A percentile compares a stretch with the other conserved stretches of the same genome.
These are phyloP conservation scores for Bovichtus variegatus DNA, from an alignment of 2,797 vertebrate genomes.

Conservation along the genomic window DNA sequence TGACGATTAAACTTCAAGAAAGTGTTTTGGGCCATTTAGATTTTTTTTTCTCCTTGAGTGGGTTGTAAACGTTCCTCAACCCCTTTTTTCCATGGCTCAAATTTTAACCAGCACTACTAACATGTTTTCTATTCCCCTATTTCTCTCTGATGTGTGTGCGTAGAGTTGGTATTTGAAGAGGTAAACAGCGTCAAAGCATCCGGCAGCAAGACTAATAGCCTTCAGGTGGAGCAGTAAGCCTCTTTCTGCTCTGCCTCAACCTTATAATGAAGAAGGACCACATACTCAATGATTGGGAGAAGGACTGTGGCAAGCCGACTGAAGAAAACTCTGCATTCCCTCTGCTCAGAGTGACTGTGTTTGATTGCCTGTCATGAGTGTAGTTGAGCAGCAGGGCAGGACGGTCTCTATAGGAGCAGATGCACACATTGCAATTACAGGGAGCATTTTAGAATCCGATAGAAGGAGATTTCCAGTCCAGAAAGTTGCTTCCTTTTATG, in stretches of 20 bases:
- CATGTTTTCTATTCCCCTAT: background rate
- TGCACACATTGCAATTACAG: conserved; percentile 38
- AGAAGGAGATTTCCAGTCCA: conserved; percentile 9
- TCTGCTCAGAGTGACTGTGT: conserved; percentile 38
- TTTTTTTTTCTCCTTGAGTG: background rate
- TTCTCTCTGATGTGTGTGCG: background rate
- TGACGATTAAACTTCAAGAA: background rate
- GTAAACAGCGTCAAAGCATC: conserved; percentile 92
- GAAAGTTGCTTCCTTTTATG: conserved; percentile 59
- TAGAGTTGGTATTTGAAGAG: conserved; percentile 97
- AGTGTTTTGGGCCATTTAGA: no score
- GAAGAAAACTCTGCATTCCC: conserved; percentile 41
- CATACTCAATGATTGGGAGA: conserved; percentile 29
- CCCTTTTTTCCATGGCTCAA: background rate
- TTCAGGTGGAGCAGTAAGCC: conserved; percentile 91
- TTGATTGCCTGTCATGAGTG: conserved; percentile 51
- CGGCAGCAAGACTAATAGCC: conserved; percentile 88
- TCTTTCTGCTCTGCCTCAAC: conserved; percentile 13
- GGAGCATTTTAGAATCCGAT: conserved; percentile 40
- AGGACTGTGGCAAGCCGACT: conserved; percentile 29
- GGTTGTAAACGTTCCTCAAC: background rate
- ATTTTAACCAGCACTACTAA: background rate
- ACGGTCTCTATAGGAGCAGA: conserved; percentile 28
- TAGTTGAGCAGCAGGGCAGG: conserved; percentile 32
- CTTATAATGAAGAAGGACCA: conserved; percentile 45